A percentile compares a stretch with the other conserved stretches of the same genome.
phyloP scores from a whole-genome alignment of 2,888 invertebrate genomes.

The Cosmia trapezina region DNA sequence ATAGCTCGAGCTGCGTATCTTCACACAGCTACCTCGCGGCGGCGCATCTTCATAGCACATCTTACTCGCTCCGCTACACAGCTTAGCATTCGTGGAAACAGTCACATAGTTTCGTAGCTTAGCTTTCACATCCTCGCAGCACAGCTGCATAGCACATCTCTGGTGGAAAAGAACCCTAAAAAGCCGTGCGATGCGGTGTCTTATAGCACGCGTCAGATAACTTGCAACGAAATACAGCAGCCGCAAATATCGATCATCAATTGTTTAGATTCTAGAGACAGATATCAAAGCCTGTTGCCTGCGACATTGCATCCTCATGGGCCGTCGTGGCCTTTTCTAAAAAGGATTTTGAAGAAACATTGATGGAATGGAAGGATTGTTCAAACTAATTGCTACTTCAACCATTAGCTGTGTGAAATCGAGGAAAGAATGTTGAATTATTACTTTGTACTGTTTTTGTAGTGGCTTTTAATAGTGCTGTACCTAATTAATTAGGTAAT shows the following conservation, averaged over 20 bases:
- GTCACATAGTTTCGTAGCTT: no score
- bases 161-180: no score
- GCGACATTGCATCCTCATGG: no score
- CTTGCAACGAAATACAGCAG: background rate
- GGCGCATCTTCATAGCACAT: no score
- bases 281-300: background rate
- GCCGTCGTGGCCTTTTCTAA: no score
- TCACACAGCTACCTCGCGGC: no score
- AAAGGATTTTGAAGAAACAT: background rate
- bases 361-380: background rate
- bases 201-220: background rate
- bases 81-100: no score
- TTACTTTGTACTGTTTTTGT: constrained; percentile 22
- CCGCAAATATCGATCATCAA: background rate
- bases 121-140: no score
- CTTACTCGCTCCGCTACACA: no score
- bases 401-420: constrained; percentile 40
- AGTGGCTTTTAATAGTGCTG: constrained; percentile 5
- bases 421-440: constrained; percentile 30
- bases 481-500: constrained; percentile 9
- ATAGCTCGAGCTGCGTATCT: no score
- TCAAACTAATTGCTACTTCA: constrained; percentile 29
- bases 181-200: no score
- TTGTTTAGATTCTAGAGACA: background rate
- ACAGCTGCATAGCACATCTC: no score